Conservation (phyloP, 2,113 vertebrate genomes). For the Peucedramus taeniatus region DNA sequence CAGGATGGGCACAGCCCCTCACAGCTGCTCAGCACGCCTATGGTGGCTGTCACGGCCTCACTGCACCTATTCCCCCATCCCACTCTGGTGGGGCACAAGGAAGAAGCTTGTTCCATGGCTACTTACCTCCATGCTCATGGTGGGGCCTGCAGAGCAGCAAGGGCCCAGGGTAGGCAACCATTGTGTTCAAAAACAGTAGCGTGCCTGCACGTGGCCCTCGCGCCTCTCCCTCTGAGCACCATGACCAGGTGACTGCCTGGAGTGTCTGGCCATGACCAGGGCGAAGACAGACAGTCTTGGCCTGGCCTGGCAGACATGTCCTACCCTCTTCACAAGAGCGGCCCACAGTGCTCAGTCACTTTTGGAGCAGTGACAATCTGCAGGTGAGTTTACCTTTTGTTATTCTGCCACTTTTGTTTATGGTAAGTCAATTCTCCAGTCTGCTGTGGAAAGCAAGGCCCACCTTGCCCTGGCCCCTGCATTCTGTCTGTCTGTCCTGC, state of each 20-base stretch:
- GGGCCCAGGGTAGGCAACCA: rapidly evolving
- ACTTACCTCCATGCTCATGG: neutral
- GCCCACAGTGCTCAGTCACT: rapidly evolving
- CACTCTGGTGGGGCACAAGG: rapidly evolving
- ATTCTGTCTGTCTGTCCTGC: neutral
- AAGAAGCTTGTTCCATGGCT: rapidly evolving
- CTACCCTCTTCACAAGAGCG: rapidly evolving
- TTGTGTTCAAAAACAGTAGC: rapidly evolving
- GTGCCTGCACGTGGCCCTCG: rapidly evolving
- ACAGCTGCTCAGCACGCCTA: rapidly evolving
- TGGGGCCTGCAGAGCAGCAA: rapidly evolving
- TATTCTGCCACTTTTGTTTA: neutral
- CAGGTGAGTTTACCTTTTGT: neutral
- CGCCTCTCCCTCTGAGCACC: rapidly evolving
- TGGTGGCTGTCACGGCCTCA: rapidly evolving
- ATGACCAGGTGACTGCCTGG: rapidly evolving
- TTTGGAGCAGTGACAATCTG: neutral
- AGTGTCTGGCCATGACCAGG: rapidly evolving
- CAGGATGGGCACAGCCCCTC: neutral
- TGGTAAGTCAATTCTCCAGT: neutral
- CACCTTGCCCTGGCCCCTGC: neutral
- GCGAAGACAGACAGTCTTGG: rapidly evolving
- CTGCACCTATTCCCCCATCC: rapidly evolving
- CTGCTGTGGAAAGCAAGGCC: neutral
- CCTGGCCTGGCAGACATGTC: rapidly evolving